phyloP scores from a whole-genome alignment of 2,888 invertebrate species.

The Litoditis marina region DNA sequence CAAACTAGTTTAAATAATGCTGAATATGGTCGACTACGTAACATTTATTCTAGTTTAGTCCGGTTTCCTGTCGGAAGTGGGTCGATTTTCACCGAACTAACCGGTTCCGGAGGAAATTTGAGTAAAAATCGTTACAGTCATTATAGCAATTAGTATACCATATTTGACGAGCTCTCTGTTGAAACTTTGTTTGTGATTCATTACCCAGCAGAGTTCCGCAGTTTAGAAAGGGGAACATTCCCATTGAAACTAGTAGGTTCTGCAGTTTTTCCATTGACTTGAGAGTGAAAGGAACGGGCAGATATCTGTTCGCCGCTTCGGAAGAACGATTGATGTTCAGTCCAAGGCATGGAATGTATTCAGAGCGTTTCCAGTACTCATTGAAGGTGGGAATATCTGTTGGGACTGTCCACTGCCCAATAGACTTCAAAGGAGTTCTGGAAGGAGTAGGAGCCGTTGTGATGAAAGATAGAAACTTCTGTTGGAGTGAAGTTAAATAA shows the following conservation, averaged over 20 bases:
- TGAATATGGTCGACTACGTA: too few relatives aligned
- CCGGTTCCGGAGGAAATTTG: too few relatives aligned
- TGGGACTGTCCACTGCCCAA: too few relatives aligned
- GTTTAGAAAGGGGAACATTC: conserved; percentile 22
- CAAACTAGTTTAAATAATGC: too few relatives aligned
- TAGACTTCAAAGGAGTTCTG: too few relatives aligned
- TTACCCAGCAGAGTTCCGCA: conserved; percentile 22
- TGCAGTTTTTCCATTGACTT: conserved; percentile 13
- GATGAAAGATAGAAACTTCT: conserved; percentile 4
- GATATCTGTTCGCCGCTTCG: background rate
- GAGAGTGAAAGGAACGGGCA: background rate
- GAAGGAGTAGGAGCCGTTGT: too few relatives aligned
- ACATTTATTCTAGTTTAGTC: too few relatives aligned
- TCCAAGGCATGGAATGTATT: background rate
- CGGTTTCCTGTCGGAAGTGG: too few relatives aligned
- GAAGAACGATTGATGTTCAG: conserved; percentile 7
- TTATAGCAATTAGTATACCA: too few relatives aligned
- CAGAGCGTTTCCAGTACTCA: conserved; percentile 15
- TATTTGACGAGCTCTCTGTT: background rate
- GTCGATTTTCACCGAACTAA: too few relatives aligned
- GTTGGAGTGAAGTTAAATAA: background rate
- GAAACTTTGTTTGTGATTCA: background rate
- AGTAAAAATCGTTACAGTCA: too few relatives aligned
- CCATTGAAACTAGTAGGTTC: conserved; percentile 12
- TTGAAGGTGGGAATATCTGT: background rate